Base-by-base conservation (phyloP, 2,797 vertebrate genomes). In the Sebastes baramenuke region DNA sequence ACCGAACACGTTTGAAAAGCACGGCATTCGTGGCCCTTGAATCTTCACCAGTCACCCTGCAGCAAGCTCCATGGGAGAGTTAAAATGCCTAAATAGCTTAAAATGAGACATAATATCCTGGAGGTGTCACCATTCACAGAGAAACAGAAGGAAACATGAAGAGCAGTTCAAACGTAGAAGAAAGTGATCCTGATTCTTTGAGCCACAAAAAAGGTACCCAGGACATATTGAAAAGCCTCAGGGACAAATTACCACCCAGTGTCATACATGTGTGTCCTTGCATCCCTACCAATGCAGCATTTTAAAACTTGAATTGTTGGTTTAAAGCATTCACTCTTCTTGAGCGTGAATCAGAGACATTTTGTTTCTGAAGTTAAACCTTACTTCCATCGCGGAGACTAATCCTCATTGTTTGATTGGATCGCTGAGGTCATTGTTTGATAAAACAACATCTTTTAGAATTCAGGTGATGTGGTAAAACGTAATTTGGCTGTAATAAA, bases 121-220 rank as follows among this genome's bases (percentile, higher is more conserved):
- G 67, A 86, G 84, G 82, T 86, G 79, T 87, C 73, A 65, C 68
- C 77, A 75, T 74, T 75, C 62, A 67, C 30, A 72, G 58, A 85
- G 42, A 87, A 69, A 55, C 67, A 65, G 70, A 80, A 20, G 30
- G 32, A 82, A 86, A 72, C 46, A 77, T 18, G 55, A 67, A 74
- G 73, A 72, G 79, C 54, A 72, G 58, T 75, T 85, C 73, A 81
- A 78, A 84, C 25, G 38, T 3, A 72, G 77, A 80, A 79, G 60
- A 75, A 82, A 72, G 55, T 24, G 69, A 85, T 85, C 27, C 36
- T 6, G 38, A 64, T 64, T 66, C 66, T 74, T 80, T 61, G n/a
- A 81, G 75, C 13, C 12, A 27, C 12, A 70, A 30, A 30, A 62
- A 75, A 61, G 38, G 22, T 36, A 59, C 36, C 25, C 16, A 65